A percentile compares a stretch with the other conserved stretches of the same genome.
Evolutionary conservation across 2,797 vertebrate species (phyloP).

Genomic region (Dendrocincla fuliginosa): DNA sequence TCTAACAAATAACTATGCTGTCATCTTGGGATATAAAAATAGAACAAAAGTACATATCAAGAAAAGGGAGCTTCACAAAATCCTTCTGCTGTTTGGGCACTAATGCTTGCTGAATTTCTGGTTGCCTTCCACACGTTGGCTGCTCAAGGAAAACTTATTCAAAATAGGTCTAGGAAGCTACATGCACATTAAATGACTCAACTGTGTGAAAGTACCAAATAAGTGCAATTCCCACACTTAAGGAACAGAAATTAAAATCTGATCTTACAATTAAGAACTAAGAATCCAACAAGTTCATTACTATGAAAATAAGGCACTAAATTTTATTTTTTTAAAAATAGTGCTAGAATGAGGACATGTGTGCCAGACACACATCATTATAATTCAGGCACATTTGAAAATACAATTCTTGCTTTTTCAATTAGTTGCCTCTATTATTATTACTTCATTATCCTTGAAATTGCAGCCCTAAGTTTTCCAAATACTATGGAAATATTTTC

Average conservation of each 20-base stretch:
- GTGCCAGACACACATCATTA: neutral
- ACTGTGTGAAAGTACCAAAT: neutral
- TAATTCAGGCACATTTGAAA: neutral
- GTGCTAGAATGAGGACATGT: neutral
- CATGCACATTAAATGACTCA: neutral
- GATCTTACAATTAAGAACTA: neutral
- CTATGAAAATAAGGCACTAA: neutral
- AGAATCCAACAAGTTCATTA: neutral
- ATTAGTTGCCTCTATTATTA: neutral
- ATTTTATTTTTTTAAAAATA: neutral
- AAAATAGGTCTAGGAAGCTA: neutral
- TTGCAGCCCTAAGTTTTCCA: neutral
- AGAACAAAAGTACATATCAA: neutral
- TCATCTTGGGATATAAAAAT: neutral
- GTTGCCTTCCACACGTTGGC: neutral
- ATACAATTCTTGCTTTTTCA: neutral
- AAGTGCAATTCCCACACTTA: neutral
- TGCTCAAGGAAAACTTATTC: neutral
- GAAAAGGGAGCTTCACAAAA: neutral
- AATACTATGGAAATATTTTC: neutral
- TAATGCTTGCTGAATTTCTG: neutral
- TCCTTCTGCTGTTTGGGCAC: neutral
- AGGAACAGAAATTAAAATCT: neutral
- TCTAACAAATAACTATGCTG: neutral
- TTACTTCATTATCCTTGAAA: neutral